Conservation (phyloP, 2,888 invertebrate genomes). For the Spisula solida region DNA sequence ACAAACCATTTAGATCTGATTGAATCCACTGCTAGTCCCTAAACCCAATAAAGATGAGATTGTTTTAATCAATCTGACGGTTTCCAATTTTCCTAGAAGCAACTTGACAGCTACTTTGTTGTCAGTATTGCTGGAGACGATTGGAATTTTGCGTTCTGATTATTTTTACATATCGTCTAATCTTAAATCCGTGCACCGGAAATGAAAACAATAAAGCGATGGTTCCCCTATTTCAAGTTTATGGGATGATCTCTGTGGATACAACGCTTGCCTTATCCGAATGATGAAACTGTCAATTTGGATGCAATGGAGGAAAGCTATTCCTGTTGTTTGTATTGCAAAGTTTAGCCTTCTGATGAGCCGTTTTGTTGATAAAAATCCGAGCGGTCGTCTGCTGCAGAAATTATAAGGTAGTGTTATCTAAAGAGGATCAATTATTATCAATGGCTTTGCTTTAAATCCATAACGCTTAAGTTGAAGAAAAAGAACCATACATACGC, state of each 20-base stretch:
- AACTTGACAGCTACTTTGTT: conserved; percentile 39
- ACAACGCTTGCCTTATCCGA: not conserved
- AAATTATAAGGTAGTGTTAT: not conserved
- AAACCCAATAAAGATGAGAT: conserved; percentile 29
- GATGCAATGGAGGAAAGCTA: not conserved
- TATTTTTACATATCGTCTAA: conserved; percentile 32
- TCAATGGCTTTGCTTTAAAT: not conserved
- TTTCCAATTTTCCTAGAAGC: conserved; percentile 37
- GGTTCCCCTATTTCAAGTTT: not conserved
- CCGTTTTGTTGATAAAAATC: not conserved
- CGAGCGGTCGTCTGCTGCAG: not conserved
- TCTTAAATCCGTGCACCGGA: not conserved
- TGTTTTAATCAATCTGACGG: conserved; percentile 39
- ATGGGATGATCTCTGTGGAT: not conserved
- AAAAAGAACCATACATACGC: not conserved
- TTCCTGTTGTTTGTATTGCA: not conserved
- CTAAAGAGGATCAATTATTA: not conserved
- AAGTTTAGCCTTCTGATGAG: not conserved
- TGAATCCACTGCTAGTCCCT: conserved; percentile 23
- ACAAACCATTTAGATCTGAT: conserved; percentile 26
- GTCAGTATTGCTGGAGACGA: not conserved
- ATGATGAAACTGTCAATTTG: conserved; percentile 15
- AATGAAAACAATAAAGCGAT: not conserved
- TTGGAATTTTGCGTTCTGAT: conserved; percentile 28
- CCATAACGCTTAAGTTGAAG: not conserved